Percentiles rank a stretch among this genome's conserved stretches.
Conservation (phyloP, 2,797 vertebrate species). For the Dallia pectoralis region DNA sequence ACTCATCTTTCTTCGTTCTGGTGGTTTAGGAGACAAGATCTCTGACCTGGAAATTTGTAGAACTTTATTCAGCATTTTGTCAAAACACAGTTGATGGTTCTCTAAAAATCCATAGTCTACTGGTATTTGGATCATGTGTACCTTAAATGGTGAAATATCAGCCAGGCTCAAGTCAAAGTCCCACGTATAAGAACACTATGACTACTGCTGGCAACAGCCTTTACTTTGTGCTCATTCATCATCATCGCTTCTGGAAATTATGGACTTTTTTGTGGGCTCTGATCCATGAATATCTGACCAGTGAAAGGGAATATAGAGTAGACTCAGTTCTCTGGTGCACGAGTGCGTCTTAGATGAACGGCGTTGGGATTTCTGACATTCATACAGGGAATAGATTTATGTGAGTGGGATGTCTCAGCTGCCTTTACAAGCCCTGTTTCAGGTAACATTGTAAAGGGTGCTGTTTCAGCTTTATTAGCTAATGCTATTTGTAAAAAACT, state of each 20-base stretch:
- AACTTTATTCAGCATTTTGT: too few relatives aligned
- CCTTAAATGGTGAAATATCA: too few relatives aligned
- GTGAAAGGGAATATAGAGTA: not conserved
- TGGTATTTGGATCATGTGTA: too few relatives aligned
- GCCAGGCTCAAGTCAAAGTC: too few relatives aligned
- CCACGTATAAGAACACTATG: not conserved
- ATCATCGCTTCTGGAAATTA: constrained; percentile 1
- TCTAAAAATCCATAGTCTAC: too few relatives aligned
- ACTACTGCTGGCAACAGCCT: not conserved
- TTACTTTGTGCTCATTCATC: not conserved
- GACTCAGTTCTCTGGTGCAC: not conserved
- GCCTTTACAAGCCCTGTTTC: constrained; percentile 42
- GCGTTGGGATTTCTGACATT: not conserved
- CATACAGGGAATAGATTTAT: constrained; percentile 48
- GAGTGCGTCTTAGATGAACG: not conserved
- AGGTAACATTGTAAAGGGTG: constrained; percentile 54
- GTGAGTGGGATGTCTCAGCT: constrained; percentile 24
- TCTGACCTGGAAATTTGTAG: too few relatives aligned
- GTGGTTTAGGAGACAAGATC: too few relatives aligned
- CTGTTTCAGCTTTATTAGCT: constrained; percentile 63
- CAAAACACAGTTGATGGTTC: too few relatives aligned
- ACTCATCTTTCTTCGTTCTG: too few relatives aligned
- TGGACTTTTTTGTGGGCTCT: not conserved
- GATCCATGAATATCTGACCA: not conserved
- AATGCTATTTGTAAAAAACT: constrained; percentile 62